Base-by-base conservation (phyloP, 2,888 invertebrate species). In the Drosophila melanosoma region DNA sequence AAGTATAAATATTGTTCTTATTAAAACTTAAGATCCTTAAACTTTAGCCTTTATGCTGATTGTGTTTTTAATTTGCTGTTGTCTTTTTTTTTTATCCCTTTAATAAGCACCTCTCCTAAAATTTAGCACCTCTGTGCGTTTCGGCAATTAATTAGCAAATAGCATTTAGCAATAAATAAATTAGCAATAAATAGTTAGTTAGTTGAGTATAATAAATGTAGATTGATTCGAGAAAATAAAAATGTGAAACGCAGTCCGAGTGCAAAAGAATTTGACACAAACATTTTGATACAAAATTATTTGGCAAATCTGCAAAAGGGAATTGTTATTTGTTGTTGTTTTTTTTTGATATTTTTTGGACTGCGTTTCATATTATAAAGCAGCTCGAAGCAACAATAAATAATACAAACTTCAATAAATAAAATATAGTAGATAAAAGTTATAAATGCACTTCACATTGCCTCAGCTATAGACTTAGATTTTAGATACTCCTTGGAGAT, bases 281-380 rank as follows among this genome's bases (percentile, higher is more conserved):
- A 91, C 77, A 91, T 91, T 91, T 91, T 91, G 91, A 91, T 91
- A 91, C 91, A 91, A 91, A 91, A 91, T 89, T 89, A 88, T 90
- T 90, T 90, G 82, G 83, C 76, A 83, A 91, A 76, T 84, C 68
- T 81, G 82, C 68, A 53, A 36, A 36, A 23, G 68, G 54, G 56
- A 70, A 63, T 54, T 48, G 10, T 48, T 36, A 33, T 10, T 10
- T 32, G 8, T 8, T 52, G 20, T 49, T 29, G 45, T 29, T 26
- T 51, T 40, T 10, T 20, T 3, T 29, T 10, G 45, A 5, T 32
- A 53, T 35, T 58, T 42, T n/a, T 38, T 12, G 26, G 62, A 49
- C 58, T 58, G 45, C 77, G 73, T 58, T 40, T 36, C 59, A 45
- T 26, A 20, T 11, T 45, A 36, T 69, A 74, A 66, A 74, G 77